phyloP scores from a whole-genome alignment of 2,113 vertebrate species.

The Istiophorus platypterus region DNA sequence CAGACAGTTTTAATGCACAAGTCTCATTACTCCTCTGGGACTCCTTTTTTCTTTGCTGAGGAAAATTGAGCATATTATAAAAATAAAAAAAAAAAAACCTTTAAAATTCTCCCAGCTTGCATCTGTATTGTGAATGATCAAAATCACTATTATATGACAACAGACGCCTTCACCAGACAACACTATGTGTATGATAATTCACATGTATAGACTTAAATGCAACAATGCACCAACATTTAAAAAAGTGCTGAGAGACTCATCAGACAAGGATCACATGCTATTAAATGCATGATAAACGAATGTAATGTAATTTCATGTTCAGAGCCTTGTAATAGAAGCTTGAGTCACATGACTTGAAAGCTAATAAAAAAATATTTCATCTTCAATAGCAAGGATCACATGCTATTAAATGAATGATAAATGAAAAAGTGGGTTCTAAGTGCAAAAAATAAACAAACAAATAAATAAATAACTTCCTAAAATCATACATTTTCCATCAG shows the following conservation, averaged over 20 bases:
- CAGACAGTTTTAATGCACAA: too few species aligned
- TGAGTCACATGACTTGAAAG: background rate
- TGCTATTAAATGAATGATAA: background rate
- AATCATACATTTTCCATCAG: too few species aligned
- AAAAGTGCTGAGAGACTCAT: background rate
- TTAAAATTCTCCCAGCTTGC: background rate
- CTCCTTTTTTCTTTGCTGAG: background rate
- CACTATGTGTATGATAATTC: background rate
- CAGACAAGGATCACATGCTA: too few species aligned
- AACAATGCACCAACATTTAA: conserved; percentile 7
- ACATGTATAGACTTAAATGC: background rate
- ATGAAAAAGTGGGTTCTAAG: background rate
- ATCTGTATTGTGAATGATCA: background rate
- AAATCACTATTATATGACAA: background rate
- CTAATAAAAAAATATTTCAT: background rate
- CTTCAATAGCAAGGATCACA: background rate
- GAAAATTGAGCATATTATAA: background rate
- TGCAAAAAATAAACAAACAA: too few species aligned
- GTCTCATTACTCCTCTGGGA: too few species aligned
- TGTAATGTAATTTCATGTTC: conserved; percentile 8
- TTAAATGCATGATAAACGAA: too few species aligned
- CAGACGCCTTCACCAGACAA: background rate
- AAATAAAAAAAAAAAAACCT: background rate
- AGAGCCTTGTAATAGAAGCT: background rate
- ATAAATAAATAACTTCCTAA: too few species aligned